Percentiles rank a stretch among this genome's conserved stretches.
Conservation (phyloP, 1,140 invertebrate genomes). For the Brachionus koreanus region DNA sequence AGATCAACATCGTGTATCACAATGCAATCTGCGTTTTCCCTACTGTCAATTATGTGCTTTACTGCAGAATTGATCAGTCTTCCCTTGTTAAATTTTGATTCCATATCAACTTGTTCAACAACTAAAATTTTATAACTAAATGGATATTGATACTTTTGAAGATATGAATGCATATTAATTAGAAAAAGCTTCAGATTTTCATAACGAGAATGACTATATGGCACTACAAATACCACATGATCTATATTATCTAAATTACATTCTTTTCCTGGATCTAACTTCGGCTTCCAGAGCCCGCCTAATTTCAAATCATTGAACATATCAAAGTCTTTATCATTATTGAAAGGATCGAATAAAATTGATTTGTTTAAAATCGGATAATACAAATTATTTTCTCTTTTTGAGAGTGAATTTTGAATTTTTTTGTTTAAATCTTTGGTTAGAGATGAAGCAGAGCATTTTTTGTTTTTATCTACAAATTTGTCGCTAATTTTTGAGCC, state of each 20-base stretch:
- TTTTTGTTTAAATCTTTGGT: background rate
- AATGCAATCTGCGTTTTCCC: constrained; percentile 68
- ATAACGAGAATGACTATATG: constrained; percentile 1
- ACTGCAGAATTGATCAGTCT: constrained; percentile 10
- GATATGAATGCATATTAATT: constrained; percentile 33
- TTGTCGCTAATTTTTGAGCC: background rate
- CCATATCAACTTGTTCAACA: constrained; percentile 33
- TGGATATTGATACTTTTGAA: background rate
- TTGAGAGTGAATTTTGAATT: background rate
- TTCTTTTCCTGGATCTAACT: background rate
- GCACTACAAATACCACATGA: constrained; percentile 24
- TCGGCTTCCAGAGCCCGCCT: background rate
- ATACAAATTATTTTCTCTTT: background rate
- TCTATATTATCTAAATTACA: constrained; percentile 9
- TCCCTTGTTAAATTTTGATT: constrained; percentile 35
- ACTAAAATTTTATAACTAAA: constrained; percentile 37
- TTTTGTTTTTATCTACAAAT: constrained; percentile 27
- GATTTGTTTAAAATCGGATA: background rate
- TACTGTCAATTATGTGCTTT: background rate
- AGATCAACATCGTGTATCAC: constrained; percentile 93
- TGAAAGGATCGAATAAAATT: background rate
- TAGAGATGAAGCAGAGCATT: constrained; percentile 1
- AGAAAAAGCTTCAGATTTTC: constrained; percentile 41
- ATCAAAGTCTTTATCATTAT: background rate
- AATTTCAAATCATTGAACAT: constrained; percentile 6